A percentile compares a stretch with the other conserved stretches of the same genome.
Conservation (phyloP, 1,140 invertebrate species). For the Acromyrmex charruanus region DNA sequence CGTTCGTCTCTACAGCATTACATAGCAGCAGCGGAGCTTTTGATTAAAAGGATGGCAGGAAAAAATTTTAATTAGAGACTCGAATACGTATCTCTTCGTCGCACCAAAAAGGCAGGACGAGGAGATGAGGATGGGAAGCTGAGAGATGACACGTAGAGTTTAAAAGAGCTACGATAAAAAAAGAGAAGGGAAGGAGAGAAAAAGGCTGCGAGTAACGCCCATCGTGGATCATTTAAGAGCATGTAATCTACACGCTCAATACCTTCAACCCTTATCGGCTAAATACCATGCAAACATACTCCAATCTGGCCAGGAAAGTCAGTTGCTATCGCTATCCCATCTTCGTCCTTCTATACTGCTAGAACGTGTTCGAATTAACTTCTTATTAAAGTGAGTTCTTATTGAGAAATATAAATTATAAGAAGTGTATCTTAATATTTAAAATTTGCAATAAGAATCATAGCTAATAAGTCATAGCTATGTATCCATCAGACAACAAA, state of each 20-base stretch:
- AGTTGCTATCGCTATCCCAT: conserved; percentile 68
- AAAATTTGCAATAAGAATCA: neutral
- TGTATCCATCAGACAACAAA: too few species aligned
- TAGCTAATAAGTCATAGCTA: neutral
- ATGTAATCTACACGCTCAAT: conserved; percentile 78
- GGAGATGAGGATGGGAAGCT: neutral
- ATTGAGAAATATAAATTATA: neutral
- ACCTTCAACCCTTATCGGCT: conserved; percentile 76
- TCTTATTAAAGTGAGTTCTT: neutral
- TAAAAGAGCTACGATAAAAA: conserved; percentile 48
- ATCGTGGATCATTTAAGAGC: conserved; percentile 77
- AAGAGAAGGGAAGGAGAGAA: neutral
- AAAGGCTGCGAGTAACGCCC: conserved; percentile 63
- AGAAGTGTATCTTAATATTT: neutral
- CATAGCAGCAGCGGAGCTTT: conserved; percentile 57
- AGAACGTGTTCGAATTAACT: conserved; percentile 69
- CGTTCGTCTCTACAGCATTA: conserved; percentile 60
- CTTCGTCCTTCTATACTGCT: conserved; percentile 60
- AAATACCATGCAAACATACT: conserved; percentile 81
- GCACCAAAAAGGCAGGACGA: conserved; percentile 44
- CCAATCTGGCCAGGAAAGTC: conserved; percentile 76
- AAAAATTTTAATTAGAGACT: conserved; percentile 73
- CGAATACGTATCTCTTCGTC: conserved; percentile 67
- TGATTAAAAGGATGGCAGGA: conserved; percentile 62
- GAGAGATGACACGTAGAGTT: conserved; percentile 48